Conservation (phyloP, 2,113 vertebrate genomes). For the Holacanthus passer region DNA sequence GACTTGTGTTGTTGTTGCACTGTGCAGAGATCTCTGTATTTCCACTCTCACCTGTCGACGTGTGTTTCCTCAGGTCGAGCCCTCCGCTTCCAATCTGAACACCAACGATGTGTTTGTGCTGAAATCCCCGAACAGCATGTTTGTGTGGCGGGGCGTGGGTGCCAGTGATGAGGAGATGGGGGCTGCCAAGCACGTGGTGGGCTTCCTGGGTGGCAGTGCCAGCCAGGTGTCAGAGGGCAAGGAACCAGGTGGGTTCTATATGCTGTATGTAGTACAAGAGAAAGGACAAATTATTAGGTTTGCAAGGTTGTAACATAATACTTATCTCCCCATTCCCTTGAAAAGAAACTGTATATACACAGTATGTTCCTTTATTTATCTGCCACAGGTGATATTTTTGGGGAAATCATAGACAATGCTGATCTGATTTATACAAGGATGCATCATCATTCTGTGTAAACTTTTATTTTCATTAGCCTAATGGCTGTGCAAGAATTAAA, state of each 20-base stretch:
- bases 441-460: not conserved
- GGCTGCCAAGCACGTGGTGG: slow-evolving; percentile 79
- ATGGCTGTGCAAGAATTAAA: not conserved
- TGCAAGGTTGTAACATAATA: not conserved
- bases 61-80: slow-evolving; percentile 70
- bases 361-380: not conserved
- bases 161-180: slow-evolving; percentile 80
- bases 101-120: slow-evolving; percentile 87
- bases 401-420: not conserved
- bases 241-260: slow-evolving; percentile 81
- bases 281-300: not conserved
- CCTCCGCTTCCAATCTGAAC: slow-evolving; percentile 80
- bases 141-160: slow-evolving; percentile 82
- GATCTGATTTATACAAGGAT: not conserved
- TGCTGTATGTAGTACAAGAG: not conserved
- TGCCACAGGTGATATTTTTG: not conserved
- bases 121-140: slow-evolving; percentile 66
- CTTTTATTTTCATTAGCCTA: not conserved
- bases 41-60: not conserved
- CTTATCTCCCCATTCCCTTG: not conserved
- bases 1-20: not conserved
- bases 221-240: slow-evolving; percentile 81
- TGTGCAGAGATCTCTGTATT: not conserved
- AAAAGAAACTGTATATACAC: not conserved
- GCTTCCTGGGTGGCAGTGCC: slow-evolving; percentile 76